These are phyloP conservation scores for Rousettus madagascariensis DNA, from an alignment of 2,797 vertebrate species.

Conservation along the genomic window DNA sequence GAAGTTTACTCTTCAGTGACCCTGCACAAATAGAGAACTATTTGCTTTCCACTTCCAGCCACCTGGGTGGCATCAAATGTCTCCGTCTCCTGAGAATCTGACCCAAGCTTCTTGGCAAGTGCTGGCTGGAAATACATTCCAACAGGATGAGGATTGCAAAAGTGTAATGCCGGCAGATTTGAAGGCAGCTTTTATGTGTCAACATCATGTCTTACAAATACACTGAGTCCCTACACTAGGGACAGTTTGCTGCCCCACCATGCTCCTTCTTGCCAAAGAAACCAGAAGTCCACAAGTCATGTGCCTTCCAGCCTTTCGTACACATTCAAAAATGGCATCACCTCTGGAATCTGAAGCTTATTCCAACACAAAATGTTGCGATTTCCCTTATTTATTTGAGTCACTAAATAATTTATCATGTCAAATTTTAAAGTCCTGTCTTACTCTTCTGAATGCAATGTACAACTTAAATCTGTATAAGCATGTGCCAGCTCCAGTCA, in stretches of 20 bases:
- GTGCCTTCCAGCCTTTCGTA: background rate
- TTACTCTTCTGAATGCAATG: background rate
- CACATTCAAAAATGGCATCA: background rate
- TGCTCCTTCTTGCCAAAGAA: background rate
- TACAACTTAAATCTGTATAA: background rate
- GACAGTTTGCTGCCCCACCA: background rate
- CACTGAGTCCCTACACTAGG: background rate
- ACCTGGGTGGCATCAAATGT: constrained; percentile 16
- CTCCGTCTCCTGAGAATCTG: background rate
- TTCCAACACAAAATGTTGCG: background rate
- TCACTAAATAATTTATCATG: background rate
- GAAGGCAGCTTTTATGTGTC: background rate
- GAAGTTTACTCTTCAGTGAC: background rate
- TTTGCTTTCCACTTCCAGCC: background rate
- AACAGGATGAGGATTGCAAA: background rate
- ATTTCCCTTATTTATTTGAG: background rate
- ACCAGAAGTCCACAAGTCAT: background rate
- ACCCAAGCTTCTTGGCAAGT: background rate
- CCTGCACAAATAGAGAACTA: background rate
- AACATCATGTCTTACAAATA: background rate
- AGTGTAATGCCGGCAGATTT: background rate
- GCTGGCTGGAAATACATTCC: background rate
- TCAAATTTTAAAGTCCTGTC: background rate
- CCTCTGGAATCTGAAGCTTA: background rate
- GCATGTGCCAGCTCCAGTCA: background rate